Evolutionary conservation across 2,888 invertebrate species (phyloP), one percentile per base, ranked within the genome.

Genomic region (Monoplex corrugatus): DNA sequence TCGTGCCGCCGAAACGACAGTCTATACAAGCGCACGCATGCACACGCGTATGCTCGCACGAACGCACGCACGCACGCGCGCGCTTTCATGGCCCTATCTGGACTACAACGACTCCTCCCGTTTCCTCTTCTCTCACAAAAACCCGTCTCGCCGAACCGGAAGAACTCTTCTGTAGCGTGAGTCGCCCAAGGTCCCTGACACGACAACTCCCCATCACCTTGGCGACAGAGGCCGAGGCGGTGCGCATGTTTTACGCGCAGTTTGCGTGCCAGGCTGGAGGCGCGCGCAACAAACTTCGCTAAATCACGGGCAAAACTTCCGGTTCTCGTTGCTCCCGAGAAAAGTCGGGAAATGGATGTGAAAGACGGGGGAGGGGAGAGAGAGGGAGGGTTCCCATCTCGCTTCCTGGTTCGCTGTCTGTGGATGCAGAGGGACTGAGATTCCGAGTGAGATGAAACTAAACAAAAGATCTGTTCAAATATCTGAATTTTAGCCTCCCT

Each of bases 221-320:
- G 88, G 72, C 72, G 88, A 88, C 88, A 88, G 68, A 6, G n/a
- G 83, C n/a, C 88, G 68, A 43, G 2, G 28, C 6, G 43, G 50
- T 19, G 44, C 23, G 83, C 82, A 80, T 68, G 63, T 50, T 90
- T 90, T 88, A 90, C 86, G 89, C 45, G 40, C 38, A 87, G 45
- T 45, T 90, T 87, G 88, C 90, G 89, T 90, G 90, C 88, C 43
- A 40, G 43, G n/a, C 35, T 40, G 43, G n/a, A 32, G 43, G 88
- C 80, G 86, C 87, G 68, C 87, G 89, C 87, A 86, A 50, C 44
- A 89, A 87, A 90, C 89, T 89, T 86, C 88, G 86, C 85, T 90
- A 88, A 89, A 90, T 86, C 89, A 89, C 88, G 89, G 87, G 75
- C 78, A 89, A 86, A 86, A 89, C 90, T 88, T 90, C 89, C 90